These are phyloP conservation scores for Epinephelus moara DNA, from an alignment of 2,113 vertebrate species.

Conservation along the genomic window DNA sequence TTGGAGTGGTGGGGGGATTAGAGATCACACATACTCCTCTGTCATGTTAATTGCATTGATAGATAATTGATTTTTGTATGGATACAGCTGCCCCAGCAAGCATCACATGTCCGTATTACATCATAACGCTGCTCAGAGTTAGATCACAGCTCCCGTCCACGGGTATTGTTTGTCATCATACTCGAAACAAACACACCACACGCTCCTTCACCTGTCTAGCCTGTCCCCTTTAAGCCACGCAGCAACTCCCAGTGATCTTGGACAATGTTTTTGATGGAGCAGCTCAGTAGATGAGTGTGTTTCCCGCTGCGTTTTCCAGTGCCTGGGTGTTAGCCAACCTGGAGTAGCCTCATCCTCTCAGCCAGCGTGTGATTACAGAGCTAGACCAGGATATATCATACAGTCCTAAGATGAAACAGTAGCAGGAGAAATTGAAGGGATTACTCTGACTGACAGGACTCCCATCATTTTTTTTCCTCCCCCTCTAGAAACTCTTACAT, in stretches of 20 bases:
- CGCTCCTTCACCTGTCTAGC: background rate
- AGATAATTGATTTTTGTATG: conserved; percentile 78
- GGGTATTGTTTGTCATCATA: background rate
- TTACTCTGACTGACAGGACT: conserved; percentile 76
- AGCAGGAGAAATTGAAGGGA: conserved; percentile 73
- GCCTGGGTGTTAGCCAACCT: conserved; percentile 61
- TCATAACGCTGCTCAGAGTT: conserved; percentile 19
- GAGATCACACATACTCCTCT: conserved; percentile 41
- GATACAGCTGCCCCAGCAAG: conserved; percentile 48
- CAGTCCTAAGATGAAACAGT: conserved; percentile 69
- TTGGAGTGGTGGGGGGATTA: conserved; percentile 8
- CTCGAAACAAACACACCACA: background rate
- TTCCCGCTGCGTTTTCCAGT: conserved; percentile 59
- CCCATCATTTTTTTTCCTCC: conserved; percentile 40
- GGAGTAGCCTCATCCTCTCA: conserved; percentile 59
- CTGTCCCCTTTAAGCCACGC: background rate
- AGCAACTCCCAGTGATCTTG: conserved; percentile 18
- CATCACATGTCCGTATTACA: conserved; percentile 35
- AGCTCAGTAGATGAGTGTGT: conserved; percentile 42
- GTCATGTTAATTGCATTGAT: conserved; percentile 78
- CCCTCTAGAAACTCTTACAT: conserved; percentile 52
- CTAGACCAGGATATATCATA: conserved; percentile 50
- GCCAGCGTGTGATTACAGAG: conserved; percentile 71
- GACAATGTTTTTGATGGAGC: conserved; percentile 26
- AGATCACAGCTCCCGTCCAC: background rate